These are phyloP conservation scores for Erynnis tages DNA, from an alignment of 2,888 invertebrate genomes.

Conservation along the genomic window DNA sequence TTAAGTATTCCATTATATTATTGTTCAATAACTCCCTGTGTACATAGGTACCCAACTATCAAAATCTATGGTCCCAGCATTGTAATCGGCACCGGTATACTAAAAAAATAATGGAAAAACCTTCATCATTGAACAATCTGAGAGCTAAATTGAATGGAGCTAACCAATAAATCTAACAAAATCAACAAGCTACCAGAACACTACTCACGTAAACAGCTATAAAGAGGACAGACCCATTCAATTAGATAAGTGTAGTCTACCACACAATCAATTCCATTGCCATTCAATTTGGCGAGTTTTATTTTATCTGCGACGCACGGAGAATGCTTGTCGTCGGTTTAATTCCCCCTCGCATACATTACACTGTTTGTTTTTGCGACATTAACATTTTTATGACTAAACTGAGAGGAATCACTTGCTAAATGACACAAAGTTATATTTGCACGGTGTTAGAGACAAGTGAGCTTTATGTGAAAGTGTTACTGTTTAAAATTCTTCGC, in stretches of 20 bases:
- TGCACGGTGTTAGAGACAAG: not conserved
- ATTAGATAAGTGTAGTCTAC: slow-evolving; percentile 28
- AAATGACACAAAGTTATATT: slow-evolving; percentile 45
- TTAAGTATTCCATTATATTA: no score
- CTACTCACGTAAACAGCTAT: not conserved
- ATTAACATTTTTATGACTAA: slow-evolving; percentile 81
- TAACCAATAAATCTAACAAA: not conserved
- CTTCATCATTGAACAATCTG: no score
- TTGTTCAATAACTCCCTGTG: no score
- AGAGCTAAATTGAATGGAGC: no score
- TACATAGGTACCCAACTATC: no score
- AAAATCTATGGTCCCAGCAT: no score
- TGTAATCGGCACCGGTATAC: no score
- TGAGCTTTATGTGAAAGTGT: slow-evolving; percentile 8
- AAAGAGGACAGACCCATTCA: slow-evolving; percentile 6
- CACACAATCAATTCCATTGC: slow-evolving; percentile 43
- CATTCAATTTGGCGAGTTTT: slow-evolving; percentile 54
- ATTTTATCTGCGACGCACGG: slow-evolving; percentile 44
- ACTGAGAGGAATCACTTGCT: slow-evolving; percentile 74
- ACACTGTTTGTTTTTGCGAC: slow-evolving; percentile 76
- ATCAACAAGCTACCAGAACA: not conserved
- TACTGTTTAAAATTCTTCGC: no score
- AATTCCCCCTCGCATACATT: slow-evolving; percentile 77
- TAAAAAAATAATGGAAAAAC: no score
- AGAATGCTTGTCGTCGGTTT: slow-evolving; percentile 51